Evolutionary conservation across 2,113 vertebrate genomes (phyloP).

Genomic region (Poeciliopsis retropinna): DNA sequence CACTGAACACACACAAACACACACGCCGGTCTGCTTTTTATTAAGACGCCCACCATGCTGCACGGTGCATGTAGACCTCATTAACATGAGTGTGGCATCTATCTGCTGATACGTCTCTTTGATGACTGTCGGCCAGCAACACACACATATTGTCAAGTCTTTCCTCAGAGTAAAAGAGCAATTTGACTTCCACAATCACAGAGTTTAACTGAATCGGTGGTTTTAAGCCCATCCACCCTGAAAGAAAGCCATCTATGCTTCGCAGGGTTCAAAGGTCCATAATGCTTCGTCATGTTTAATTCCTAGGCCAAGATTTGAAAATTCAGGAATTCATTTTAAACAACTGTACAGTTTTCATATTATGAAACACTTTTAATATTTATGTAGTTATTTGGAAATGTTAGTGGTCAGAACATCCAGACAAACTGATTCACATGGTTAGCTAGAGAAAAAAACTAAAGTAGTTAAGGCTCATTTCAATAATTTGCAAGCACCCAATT

Average conservation of each 20-base stretch:
- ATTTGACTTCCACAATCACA: background rate
- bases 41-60: slow-evolving; percentile 71
- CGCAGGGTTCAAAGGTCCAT: background rate
- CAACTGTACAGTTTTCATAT: background rate
- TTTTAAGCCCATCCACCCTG: background rate
- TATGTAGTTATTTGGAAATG: too few relatives aligned
- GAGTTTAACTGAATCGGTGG: background rate
- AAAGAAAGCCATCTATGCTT: background rate
- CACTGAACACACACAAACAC: slow-evolving; percentile 33
- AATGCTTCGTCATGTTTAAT: background rate
- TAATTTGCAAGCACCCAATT: too few relatives aligned
- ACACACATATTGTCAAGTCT: slow-evolving; percentile 11
- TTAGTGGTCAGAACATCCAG: background rate
- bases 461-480: too few relatives aligned
- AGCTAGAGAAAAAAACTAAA: too few relatives aligned
- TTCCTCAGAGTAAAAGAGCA: background rate
- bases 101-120: slow-evolving; percentile 42
- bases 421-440: background rate
- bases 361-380: background rate
- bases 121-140: slow-evolving; percentile 22
- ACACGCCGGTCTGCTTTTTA: slow-evolving; percentile 70
- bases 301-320: background rate
- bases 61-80: slow-evolving; percentile 51
- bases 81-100: slow-evolving; percentile 40
- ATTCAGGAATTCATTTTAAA: background rate